Conservation (phyloP, 2,797 vertebrate species). For the Naso thynnoides region DNA sequence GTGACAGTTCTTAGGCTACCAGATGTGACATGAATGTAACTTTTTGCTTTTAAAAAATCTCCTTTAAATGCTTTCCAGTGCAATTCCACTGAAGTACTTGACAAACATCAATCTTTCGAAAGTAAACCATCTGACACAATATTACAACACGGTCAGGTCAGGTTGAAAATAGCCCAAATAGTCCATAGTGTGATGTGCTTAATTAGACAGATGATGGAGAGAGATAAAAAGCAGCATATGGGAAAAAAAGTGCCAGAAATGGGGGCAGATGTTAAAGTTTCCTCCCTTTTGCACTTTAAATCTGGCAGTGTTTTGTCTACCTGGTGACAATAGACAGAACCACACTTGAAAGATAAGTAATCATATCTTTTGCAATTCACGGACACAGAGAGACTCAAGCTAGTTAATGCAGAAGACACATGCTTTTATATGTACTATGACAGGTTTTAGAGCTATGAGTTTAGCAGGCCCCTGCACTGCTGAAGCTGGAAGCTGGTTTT, state of each 20-base stretch:
- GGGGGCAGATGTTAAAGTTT: not conserved
- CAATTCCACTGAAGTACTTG: not conserved
- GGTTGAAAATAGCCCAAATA: not conserved
- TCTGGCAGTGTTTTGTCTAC: constrained; percentile 47
- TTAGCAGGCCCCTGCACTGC: constrained; percentile 15
- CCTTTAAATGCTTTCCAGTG: not conserved
- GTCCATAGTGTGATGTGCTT: not conserved
- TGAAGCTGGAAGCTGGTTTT: constrained; percentile 31
- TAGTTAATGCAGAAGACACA: constrained; percentile 22
- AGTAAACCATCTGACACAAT: not conserved
- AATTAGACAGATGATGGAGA: constrained; percentile 8
- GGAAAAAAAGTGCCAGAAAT: no score
- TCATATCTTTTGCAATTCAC: not conserved
- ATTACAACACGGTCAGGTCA: not conserved
- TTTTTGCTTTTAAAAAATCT: no score
- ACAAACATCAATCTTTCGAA: not conserved
- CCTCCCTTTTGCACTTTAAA: constrained; percentile 28
- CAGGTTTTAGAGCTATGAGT: constrained; percentile 18
- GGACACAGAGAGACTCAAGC: not conserved
- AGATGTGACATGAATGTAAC: not conserved
- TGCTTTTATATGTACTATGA: not conserved
- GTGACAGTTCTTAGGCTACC: constrained; percentile 4
- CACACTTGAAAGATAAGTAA: constrained; percentile 17
- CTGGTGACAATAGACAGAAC: constrained; percentile 14
- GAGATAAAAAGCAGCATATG: not conserved